Percentiles rank a stretch among this genome's conserved stretches.
Conservation (phyloP, 2,797 vertebrate species). For the Smutsia temminckii region DNA sequence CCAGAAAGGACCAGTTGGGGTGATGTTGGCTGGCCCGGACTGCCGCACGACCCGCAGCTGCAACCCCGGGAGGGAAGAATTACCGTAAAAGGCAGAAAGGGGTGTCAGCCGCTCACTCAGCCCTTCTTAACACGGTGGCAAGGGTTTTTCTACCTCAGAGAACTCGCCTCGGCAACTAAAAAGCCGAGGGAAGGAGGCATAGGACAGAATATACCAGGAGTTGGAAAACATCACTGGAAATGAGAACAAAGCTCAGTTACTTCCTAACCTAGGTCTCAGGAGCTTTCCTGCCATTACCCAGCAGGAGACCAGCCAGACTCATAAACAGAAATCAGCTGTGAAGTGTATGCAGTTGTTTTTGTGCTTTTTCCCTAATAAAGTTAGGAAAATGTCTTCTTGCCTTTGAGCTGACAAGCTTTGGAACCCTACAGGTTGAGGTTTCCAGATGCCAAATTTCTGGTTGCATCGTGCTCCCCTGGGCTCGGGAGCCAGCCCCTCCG, state of each 20-base stretch:
- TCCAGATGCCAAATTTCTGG: slow-evolving; percentile 57
- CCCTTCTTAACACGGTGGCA: not conserved
- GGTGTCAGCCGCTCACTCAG: not conserved
- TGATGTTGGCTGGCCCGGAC: not conserved
- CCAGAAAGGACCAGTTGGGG: not conserved
- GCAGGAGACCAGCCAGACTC: slow-evolving; percentile 59
- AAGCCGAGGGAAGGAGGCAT: not conserved
- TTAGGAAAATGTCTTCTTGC: slow-evolving; percentile 7
- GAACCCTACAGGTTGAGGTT: not conserved
- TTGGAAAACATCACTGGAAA: slow-evolving; percentile 65
- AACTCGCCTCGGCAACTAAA: not conserved
- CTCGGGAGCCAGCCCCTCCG: slow-evolving; percentile 43
- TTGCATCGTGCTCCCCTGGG: slow-evolving; percentile 41
- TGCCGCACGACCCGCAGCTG: not conserved
- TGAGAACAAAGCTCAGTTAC: slow-evolving; percentile 59
- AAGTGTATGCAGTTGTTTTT: slow-evolving; percentile 36
- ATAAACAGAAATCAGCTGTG: slow-evolving; percentile 61
- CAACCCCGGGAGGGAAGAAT: not conserved
- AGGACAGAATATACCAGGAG: not conserved
- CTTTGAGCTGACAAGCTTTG: slow-evolving; percentile 5
- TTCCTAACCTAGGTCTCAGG: slow-evolving; percentile 21
- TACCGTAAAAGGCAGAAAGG: not conserved
- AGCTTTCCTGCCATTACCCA: slow-evolving; percentile 58
- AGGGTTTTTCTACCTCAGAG: not conserved
- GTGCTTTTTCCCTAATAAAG: slow-evolving; percentile 46